Evolutionary conservation across 2,113 vertebrate genomes (phyloP).

Genomic region (Phyllopteryx taeniolatus): DNA sequence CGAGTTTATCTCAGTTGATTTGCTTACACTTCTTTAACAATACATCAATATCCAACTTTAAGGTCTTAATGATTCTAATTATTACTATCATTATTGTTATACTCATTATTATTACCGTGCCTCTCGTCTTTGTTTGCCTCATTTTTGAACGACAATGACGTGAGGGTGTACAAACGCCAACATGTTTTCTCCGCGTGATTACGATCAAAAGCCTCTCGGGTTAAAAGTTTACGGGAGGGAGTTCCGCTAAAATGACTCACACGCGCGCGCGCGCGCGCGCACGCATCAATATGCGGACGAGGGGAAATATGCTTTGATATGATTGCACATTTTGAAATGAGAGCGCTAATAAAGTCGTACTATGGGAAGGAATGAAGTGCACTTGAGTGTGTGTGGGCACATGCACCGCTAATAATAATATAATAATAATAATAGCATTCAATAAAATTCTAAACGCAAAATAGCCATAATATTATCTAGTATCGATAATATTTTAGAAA

Average conservation of each 20-base stretch:
- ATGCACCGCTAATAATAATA: no score
- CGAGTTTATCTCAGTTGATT: background rate
- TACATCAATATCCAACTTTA: background rate
- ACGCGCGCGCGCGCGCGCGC: no score
- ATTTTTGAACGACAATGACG: background rate
- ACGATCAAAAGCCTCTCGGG: slow-evolving; percentile 1
- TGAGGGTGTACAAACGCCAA: background rate
- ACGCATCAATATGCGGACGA: background rate
- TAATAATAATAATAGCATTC: no score
- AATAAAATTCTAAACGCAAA: no score
- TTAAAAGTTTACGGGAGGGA: background rate
- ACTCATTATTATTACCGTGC: background rate
- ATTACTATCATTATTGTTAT: background rate
- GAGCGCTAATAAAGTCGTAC: background rate
- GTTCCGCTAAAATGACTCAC: background rate
- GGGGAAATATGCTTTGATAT: background rate
- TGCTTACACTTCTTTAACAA: background rate
- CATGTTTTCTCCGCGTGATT: background rate
- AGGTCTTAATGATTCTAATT: background rate
- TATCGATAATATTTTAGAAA: no score
- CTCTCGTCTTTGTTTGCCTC: background rate
- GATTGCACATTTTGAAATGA: background rate
- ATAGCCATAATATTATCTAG: no score
- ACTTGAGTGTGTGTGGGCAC: background rate
- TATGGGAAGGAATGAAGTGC: background rate